Evolutionary conservation across 1,140 invertebrate species (phyloP).

Genomic region (Parapsyche elsis): DNA sequence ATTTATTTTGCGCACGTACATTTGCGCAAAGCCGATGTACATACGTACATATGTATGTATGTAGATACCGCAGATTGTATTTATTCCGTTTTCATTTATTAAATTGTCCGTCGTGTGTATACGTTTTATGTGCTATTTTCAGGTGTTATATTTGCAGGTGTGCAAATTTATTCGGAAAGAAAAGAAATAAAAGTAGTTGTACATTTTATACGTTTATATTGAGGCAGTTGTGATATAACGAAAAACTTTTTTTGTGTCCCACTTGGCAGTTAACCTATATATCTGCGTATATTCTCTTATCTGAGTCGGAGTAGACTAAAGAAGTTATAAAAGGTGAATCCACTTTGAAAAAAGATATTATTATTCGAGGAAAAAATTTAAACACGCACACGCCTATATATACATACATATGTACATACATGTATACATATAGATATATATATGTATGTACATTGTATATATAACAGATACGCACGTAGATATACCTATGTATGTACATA

Average conservation of each 20-base stretch:
- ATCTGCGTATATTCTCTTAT: conserved; percentile 25
- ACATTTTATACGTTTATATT: conserved; percentile 10
- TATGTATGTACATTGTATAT: neutral
- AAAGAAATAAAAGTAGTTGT: conserved; percentile 16
- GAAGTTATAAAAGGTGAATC: conserved; percentile 26
- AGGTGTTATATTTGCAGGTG: neutral
- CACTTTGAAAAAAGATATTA: conserved; percentile 16
- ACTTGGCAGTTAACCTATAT: conserved; percentile 26
- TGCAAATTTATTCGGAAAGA: conserved; percentile 15
- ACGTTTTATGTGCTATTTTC: too few species aligned
- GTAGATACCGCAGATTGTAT: conserved; percentile 22
- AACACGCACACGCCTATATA: neutral
- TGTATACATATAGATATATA: too few species aligned
- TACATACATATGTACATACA: neutral
- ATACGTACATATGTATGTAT: neutral
- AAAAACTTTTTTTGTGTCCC: conserved; percentile 23
- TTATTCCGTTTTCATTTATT: neutral
- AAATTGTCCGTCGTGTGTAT: too few species aligned
- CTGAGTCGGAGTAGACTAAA: conserved; percentile 22
- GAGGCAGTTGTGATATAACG: neutral
- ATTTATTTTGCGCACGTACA: conserved; percentile 25
- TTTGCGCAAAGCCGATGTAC: neutral
- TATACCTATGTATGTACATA: neutral
- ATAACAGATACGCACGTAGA: neutral
- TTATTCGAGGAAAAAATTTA: neutral